Percentiles rank a stretch among this genome's conserved stretches.
Evolutionary conservation across 2,797 vertebrate genomes (phyloP).

Genomic region (Salmo trutta): DNA sequence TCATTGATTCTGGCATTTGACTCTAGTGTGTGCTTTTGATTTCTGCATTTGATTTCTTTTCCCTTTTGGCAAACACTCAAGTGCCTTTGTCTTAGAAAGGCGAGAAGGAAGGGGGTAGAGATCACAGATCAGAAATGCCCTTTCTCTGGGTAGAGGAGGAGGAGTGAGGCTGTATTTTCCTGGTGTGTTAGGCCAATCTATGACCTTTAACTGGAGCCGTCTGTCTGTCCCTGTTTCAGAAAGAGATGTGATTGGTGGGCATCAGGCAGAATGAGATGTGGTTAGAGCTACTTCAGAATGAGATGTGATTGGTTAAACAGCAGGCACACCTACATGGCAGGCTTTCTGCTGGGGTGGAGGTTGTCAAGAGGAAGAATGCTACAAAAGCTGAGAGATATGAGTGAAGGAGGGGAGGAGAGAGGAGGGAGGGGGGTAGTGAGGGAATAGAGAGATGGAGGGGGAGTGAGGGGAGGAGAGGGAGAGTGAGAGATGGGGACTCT

Average conservation of each 20-base stretch:
- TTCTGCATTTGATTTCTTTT: background rate
- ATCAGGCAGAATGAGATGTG: background rate
- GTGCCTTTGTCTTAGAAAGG: background rate
- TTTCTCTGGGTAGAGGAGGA: background rate
- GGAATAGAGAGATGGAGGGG: background rate
- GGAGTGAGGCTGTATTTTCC: background rate
- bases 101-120: background rate
- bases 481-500: background rate
- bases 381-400: background rate
- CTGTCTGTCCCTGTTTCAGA: background rate
- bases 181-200: background rate
- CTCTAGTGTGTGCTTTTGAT: background rate
- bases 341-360: background rate
- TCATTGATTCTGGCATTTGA: background rate
- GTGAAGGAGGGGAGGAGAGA: too few species aligned
- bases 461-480: background rate
- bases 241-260: background rate
- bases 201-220: background rate
- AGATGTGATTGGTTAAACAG: background rate
- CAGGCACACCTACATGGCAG: background rate
- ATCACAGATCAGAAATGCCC: background rate
- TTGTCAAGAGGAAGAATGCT: background rate
- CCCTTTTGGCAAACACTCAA: background rate
- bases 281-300: background rate
- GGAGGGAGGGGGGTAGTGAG: background rate